Evolutionary conservation across 2,888 invertebrate species (phyloP).

Genomic region (Iselma pallidipennis): DNA sequence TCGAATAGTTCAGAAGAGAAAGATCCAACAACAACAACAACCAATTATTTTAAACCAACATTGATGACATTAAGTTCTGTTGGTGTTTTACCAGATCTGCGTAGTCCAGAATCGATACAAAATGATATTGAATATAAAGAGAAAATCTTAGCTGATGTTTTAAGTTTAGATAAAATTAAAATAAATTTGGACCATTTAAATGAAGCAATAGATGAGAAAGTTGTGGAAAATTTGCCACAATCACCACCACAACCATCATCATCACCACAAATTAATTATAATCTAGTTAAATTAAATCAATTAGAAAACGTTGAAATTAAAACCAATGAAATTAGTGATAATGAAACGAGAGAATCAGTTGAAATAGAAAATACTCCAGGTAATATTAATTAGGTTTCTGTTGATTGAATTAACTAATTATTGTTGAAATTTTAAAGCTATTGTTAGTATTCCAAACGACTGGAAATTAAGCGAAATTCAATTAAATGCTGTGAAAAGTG

Average conservation of each 20-base stretch:
- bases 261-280: not conserved
- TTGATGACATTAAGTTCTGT: conserved; percentile 59
- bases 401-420: conserved; percentile 14
- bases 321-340: conserved; percentile 1
- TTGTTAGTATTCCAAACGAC: conserved; percentile 61
- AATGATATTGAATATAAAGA: conserved; percentile 77
- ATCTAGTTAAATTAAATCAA: not conserved
- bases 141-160: conserved; percentile 68
- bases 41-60: conserved; percentile 45
- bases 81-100: conserved; percentile 58
- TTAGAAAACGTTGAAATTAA: conserved; percentile 1
- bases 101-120: conserved; percentile 68
- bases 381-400: conserved; percentile 21
- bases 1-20: conserved; percentile 49
- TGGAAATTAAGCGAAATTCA: conserved; percentile 63
- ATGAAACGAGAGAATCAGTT: not conserved
- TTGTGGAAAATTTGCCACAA: conserved; percentile 8
- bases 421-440: conserved; percentile 49
- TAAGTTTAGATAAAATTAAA: conserved; percentile 62
- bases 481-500: conserved; percentile 36
- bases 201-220: conserved; percentile 6
- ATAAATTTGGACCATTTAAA: conserved; percentile 30
- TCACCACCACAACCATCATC: conserved; percentile 12
- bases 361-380: conserved; percentile 22
- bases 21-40: conserved; percentile 27